Conservation (phyloP, 2,888 invertebrate species). For the Tineola bisselliella region DNA sequence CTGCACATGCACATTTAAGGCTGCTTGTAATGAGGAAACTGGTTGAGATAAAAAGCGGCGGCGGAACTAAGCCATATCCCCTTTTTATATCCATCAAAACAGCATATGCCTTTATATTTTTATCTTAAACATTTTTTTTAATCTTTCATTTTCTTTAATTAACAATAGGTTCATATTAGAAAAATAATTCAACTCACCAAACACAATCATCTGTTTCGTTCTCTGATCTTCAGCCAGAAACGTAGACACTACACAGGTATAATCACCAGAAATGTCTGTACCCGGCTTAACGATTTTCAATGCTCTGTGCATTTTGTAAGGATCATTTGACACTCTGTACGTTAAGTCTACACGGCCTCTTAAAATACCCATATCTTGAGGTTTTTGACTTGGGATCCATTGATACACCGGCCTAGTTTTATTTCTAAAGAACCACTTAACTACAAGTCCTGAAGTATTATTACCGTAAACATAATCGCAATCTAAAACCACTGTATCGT, state of each 20-base stretch:
- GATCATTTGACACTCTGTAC: slow-evolving; percentile 73
- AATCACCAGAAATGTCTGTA: slow-evolving; percentile 77
- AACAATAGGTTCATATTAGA: no score
- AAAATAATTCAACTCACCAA: slow-evolving; percentile 59
- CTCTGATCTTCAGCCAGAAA: slow-evolving; percentile 75
- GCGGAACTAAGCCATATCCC: no score
- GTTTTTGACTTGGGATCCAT: slow-evolving; percentile 77
- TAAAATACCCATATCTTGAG: slow-evolving; percentile 71
- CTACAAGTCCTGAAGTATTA: slow-evolving; percentile 73
- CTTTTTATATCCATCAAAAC: not conserved
- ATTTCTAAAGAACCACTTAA: slow-evolving; percentile 81
- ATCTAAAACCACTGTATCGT: slow-evolving; percentile 73
- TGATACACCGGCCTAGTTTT: slow-evolving; percentile 76
- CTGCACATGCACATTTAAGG: slow-evolving; percentile 29
- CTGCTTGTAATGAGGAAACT: not conserved
- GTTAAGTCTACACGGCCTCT: slow-evolving; percentile 69
- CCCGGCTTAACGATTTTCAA: slow-evolving; percentile 77
- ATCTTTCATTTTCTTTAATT: no score
- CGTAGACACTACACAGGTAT: slow-evolving; percentile 78
- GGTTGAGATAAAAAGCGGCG: no score
- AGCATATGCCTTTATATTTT: not conserved
- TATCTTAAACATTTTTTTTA: no score
- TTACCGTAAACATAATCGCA: slow-evolving; percentile 75
- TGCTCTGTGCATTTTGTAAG: slow-evolving; percentile 75
- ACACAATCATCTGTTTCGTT: slow-evolving; percentile 73